Evolutionary conservation across 1,140 invertebrate genomes (phyloP), one percentile per base, ranked within the genome.

Genomic region (Vanessa tameamea): DNA sequence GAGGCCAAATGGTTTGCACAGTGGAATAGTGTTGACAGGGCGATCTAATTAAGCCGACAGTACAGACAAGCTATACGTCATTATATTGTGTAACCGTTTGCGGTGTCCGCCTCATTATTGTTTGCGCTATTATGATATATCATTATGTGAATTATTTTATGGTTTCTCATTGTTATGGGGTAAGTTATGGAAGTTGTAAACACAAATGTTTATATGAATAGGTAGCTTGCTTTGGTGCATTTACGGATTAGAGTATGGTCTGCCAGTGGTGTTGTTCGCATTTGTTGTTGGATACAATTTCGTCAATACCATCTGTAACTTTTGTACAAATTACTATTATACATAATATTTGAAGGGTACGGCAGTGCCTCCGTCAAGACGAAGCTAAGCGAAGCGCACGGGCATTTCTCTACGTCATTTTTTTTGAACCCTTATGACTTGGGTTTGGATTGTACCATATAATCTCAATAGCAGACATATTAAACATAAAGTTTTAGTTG

Each of bases 41-140:
- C 80, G 82, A 86, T 86, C 82, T 85, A 82, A 87, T 86, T 86
- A 86, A 83, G 73, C 82, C 75, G 82, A 87, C 85, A 87, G 84
- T 85, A 83, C 77, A 82, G 80, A 80, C 77, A 78, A 63, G 75
- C 81, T 53, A 86, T 88, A 82, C 83, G 86, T 87, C 85, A 88
- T 74, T 72, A 70, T 78, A 82, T 85, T 86, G 84, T 85, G 78
- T 80, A 81, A 75, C 77, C 69, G 72, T 68, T 74, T 73, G 75
- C 75, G 73, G 75, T 79, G 53, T 43, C 50, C 55, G 61, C 64
- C 84, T 84, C 77, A 82, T 82, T 86, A 84, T 77, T 70, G 70
- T 53, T 57, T 64, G 68, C 61, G 63, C 73, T 70, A 75, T 78
- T 78, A 78, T 78, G 23, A 61, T 72, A 65, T 72, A 57, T 47